A percentile compares a stretch with the other conserved stretches of the same genome.
Conservation (phyloP, 1,140 invertebrate species). For the Geopemphigus sp. region DNA sequence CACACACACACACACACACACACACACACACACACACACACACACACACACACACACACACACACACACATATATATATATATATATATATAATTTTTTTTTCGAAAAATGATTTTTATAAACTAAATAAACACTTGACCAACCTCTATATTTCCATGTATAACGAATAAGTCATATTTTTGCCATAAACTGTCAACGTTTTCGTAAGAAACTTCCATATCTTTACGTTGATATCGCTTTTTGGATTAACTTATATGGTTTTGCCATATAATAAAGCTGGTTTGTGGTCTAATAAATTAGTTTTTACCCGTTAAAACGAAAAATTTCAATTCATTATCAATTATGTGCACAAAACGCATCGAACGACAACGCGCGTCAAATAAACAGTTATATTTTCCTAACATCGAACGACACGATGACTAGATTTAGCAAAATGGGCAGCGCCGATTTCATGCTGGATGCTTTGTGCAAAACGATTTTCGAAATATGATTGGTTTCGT, state of each 20-base stretch:
- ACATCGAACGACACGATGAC: constrained; percentile 20
- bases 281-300: constrained; percentile 12
- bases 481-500: constrained; percentile 16
- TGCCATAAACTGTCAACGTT: constrained; percentile 12
- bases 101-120: background rate
- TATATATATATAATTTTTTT: too few relatives aligned
- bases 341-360: too few relatives aligned
- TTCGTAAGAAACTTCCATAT: constrained; percentile 35
- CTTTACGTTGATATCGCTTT: constrained; percentile 12
- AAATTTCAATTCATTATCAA: background rate
- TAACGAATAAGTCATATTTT: constrained; percentile 9
- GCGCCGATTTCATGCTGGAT: constrained; percentile 20
- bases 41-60: too few relatives aligned
- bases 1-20: too few relatives aligned
- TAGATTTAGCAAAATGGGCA: constrained; percentile 4
- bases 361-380: background rate
- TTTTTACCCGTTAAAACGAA: background rate
- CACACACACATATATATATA: too few relatives aligned
- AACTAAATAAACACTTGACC: background rate
- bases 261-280: constrained; percentile 40
- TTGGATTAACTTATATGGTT: constrained; percentile 37
- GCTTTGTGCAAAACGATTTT: constrained; percentile 9
- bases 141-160: constrained; percentile 26
- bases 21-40: too few relatives aligned
- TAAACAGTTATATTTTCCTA: constrained; percentile 30